These are phyloP conservation scores for Cyprinella venusta DNA, from an alignment of 2,797 vertebrate species.

Conservation along the genomic window DNA sequence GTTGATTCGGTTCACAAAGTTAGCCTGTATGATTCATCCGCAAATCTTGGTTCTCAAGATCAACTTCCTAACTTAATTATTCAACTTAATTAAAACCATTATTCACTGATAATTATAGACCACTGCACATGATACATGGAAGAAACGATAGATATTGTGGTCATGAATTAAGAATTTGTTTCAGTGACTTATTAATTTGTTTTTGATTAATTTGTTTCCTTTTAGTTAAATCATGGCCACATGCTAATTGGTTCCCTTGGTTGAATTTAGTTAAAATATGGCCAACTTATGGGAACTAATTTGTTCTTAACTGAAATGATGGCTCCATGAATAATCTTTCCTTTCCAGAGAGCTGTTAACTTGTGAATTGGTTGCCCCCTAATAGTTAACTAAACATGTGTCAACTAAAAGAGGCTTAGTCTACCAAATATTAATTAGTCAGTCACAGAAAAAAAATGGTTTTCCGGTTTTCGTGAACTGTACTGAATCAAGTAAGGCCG, in stretches of 20 bases:
- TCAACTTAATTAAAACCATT: neutral
- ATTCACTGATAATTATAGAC: neutral
- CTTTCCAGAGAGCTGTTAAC: neutral
- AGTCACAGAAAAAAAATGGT: neutral
- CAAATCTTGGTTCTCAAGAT: neutral
- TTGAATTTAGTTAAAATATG: neutral
- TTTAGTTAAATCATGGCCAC: neutral
- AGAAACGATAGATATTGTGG: neutral
- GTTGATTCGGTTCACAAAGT: neutral
- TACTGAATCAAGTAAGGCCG: neutral
- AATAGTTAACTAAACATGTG: neutral
- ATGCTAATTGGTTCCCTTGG: neutral
- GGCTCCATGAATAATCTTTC: neutral
- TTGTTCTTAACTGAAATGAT: neutral
- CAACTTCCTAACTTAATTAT: neutral
- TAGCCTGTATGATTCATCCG: neutral
- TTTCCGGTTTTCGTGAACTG: neutral
- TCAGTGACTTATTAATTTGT: neutral
- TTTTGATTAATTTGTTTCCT: neutral
- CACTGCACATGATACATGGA: neutral
- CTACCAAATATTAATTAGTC: neutral
- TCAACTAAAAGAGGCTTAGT: neutral
- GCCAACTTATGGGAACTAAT: neutral
- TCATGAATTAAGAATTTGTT: neutral
- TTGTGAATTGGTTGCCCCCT: neutral